phyloP scores from a whole-genome alignment of 1,140 invertebrate genomes.

The Galendromus occidentalis region DNA sequence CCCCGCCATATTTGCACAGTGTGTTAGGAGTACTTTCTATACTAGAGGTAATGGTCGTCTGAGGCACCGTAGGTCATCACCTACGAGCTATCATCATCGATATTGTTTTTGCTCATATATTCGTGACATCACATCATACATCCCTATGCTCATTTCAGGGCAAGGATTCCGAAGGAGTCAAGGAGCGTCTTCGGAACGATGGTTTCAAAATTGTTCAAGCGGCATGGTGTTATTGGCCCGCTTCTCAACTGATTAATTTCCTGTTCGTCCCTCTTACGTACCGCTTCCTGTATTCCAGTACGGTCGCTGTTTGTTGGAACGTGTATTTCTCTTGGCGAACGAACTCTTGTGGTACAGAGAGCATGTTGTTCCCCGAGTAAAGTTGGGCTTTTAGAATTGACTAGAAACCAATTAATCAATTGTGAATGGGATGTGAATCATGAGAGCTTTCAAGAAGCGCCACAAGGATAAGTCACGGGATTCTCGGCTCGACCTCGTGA shows the following conservation, averaged over 20 bases:
- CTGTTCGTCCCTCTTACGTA: neutral
- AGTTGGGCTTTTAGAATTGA: too few relatives aligned
- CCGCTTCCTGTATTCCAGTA: conserved; percentile 1
- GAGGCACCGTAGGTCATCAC: too few relatives aligned
- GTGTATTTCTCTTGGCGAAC: neutral
- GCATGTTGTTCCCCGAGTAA: neutral
- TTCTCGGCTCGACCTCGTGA: too few relatives aligned
- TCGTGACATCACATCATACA: neutral
- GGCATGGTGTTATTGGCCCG: conserved; percentile 6
- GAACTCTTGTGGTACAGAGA: neutral
- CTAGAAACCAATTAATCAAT: too few relatives aligned
- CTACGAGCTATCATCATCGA: too few relatives aligned
- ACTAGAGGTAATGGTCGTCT: neutral
- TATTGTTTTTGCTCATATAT: too few relatives aligned
- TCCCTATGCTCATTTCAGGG: neutral
- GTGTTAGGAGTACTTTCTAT: neutral
- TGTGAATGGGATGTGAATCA: too few relatives aligned
- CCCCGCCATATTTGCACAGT: neutral
- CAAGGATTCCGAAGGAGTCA: neutral
- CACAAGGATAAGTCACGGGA: too few relatives aligned
- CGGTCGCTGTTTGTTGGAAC: neutral
- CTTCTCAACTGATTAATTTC: neutral
- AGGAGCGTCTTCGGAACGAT: neutral
- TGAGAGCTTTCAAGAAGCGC: too few relatives aligned
- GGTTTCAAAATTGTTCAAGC: neutral